Evolutionary conservation across 2,113 vertebrate genomes (phyloP).

Genomic region (Talpa occidentalis): DNA sequence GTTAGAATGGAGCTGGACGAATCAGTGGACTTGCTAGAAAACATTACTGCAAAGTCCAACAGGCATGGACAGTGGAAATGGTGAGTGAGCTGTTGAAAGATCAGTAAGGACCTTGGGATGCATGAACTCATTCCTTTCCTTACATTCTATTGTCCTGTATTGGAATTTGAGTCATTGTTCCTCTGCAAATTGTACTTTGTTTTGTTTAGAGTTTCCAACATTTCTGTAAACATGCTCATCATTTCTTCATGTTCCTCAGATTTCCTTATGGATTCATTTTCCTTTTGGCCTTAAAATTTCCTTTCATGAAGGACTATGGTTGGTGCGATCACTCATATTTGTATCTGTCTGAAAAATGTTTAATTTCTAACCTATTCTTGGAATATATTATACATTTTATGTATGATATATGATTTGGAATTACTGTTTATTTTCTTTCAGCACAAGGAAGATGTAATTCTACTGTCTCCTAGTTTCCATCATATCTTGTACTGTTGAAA

Average conservation of each 20-base stretch:
- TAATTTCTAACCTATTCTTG: conserved; percentile 13
- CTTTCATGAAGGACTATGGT: neutral
- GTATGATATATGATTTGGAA: neutral
- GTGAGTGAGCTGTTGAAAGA: neutral
- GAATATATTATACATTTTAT: neutral
- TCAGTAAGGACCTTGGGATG: neutral
- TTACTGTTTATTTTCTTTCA: conserved; percentile 11
- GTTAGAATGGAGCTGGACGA: neutral
- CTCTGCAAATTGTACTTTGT: neutral
- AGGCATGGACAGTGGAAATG: neutral
- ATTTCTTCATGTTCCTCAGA: neutral
- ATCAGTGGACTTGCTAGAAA: neutral
- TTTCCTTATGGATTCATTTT: conserved; percentile 13
- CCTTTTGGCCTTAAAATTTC: neutral
- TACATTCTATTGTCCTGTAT: too few relatives aligned
- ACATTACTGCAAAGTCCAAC: neutral
- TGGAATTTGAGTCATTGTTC: neutral
- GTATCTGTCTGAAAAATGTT: neutral
- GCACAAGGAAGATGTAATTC: neutral
- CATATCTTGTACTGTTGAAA: neutral
- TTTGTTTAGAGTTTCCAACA: neutral
- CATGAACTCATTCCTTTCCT: neutral
- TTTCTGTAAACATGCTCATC: neutral
- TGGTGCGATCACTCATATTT: neutral
- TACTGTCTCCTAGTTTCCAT: neutral